A percentile compares a stretch with the other conserved stretches of the same genome.
Evolutionary conservation across 2,797 vertebrate species (phyloP).

Genomic region (Gambusia yucatana): DNA sequence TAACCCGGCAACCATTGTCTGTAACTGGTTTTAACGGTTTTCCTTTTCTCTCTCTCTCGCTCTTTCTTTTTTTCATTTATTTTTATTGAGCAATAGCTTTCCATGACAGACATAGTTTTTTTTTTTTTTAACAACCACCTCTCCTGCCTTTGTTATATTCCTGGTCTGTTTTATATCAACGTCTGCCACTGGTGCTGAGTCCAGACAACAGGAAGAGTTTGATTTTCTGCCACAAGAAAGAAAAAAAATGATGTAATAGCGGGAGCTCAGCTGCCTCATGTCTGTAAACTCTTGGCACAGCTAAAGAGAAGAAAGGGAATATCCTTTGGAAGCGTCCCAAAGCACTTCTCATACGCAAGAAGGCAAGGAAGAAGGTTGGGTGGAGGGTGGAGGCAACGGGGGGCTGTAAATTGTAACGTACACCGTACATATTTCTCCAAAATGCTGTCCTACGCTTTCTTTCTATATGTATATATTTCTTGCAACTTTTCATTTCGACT

Average conservation of each 20-base stretch:
- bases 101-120: background rate
- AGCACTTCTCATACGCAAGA: constrained; percentile 43
- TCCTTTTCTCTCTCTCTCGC: background rate
- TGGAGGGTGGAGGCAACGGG: background rate
- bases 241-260: constrained; percentile 74
- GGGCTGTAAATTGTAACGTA: constrained; percentile 51
- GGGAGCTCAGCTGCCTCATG: constrained; percentile 61
- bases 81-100: background rate
- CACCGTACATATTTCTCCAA: constrained; percentile 55
- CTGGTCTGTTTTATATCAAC: constrained; percentile 19
- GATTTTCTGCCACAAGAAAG: constrained; percentile 47
- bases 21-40: background rate
- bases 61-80: background rate
- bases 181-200: constrained; percentile 2
- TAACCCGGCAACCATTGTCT: background rate
- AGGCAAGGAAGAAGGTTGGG: background rate
- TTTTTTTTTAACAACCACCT: constrained; percentile 29
- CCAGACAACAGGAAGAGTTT: constrained; percentile 41
- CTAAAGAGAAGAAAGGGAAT: constrained; percentile 64
- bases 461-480: constrained; percentile 11
- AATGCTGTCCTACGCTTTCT: constrained; percentile 34
- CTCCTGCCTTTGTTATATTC: background rate
- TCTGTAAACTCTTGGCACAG: constrained; percentile 65
- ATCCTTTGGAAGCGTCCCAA: constrained; percentile 71
- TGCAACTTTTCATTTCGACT: background rate